Conservation (phyloP, 2,113 vertebrate genomes). For the Halichoeres trimaculatus region DNA sequence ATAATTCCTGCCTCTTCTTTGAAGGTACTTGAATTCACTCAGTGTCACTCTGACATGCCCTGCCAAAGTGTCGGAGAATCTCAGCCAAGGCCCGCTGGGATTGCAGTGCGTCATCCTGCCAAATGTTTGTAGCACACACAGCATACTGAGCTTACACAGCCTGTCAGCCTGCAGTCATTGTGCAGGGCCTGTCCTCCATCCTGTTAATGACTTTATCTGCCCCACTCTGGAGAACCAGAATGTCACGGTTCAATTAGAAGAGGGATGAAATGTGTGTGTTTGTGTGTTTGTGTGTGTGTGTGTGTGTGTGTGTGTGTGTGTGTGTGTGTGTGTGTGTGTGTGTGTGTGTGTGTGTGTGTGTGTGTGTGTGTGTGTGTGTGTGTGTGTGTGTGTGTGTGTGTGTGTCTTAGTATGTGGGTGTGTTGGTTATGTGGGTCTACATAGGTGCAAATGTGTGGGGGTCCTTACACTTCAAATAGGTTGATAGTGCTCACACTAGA, state of each 20-base stretch:
- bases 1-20: neutral
- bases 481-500: conserved; percentile 5
- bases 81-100: conserved; percentile 13
- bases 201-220: conserved; percentile 70
- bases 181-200: conserved; percentile 55
- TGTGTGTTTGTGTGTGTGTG: too few species aligned
- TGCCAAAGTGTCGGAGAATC: conserved; percentile 39
- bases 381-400: neutral
- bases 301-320: conserved; percentile 5
- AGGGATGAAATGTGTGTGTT: conserved; percentile 15
- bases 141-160: conserved; percentile 41
- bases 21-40: conserved; percentile 13
- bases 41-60: conserved; percentile 9
- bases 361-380: neutral
- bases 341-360: neutral
- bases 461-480: conserved; percentile 49
- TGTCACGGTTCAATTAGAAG: conserved; percentile 69
- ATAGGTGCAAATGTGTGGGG: conserved; percentile 15
- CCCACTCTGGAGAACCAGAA: conserved; percentile 53
- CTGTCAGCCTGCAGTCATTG: conserved; percentile 48
- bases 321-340: neutral
- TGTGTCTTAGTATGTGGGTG: conserved; percentile 4
- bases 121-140: conserved; percentile 35
- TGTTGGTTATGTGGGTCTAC: neutral
- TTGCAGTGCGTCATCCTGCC: conserved; percentile 23